Base-by-base conservation (phyloP, 2,888 invertebrate genomes). In the Allacma fusca region DNA sequence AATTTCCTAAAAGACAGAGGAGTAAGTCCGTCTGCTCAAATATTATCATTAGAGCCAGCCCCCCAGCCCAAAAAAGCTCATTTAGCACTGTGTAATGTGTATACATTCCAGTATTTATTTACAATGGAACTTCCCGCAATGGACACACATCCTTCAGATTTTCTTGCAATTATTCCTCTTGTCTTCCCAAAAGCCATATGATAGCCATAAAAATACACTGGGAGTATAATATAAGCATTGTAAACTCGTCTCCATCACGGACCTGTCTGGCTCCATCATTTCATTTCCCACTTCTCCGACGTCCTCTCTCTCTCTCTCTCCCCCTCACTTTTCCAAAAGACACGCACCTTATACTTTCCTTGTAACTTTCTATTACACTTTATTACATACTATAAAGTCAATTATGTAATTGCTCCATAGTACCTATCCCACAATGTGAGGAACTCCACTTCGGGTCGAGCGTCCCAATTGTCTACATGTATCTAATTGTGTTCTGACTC, bases 341-440 rank as follows among this genome's bases (percentile, higher is more conserved):
- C 65, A 65, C 65, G 65, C 26, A 65, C 65, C 50, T 50, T 50
- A 50, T 50, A 50, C 50, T 50, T 50, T 50, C 50, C 50, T 50
- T 50, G 50, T 50, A 50, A 50, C 50, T 50, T 50, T 50, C 50
- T 50, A 50, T 50, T 50, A 50, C 16, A 5, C 50, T 50, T 50
- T 50, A 50, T 50, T 50, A 50, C 50, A 50, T 50, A 50, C 19
- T 50, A 50, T 50, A 50, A 50, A 19, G n/a, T 50, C 16, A 50
- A 50, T 50, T 50, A 50, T 50, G 50, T 50, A 50, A 50, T 50
- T 50, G 50, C 50, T 16, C 50, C 4, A 50, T 13, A 50, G n/a
- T 13, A 40, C 40, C 40, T 13, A 13, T 13, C 5, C 40, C 13
- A 5, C 5, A 40, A n/a, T n/a, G n/a, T n/a, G n/a, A n/a, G n/a